Percentiles rank a stretch among this genome's conserved stretches.
Evolutionary conservation across 2,113 vertebrate genomes (phyloP).

Genomic region (Pteronura brasiliensis): DNA sequence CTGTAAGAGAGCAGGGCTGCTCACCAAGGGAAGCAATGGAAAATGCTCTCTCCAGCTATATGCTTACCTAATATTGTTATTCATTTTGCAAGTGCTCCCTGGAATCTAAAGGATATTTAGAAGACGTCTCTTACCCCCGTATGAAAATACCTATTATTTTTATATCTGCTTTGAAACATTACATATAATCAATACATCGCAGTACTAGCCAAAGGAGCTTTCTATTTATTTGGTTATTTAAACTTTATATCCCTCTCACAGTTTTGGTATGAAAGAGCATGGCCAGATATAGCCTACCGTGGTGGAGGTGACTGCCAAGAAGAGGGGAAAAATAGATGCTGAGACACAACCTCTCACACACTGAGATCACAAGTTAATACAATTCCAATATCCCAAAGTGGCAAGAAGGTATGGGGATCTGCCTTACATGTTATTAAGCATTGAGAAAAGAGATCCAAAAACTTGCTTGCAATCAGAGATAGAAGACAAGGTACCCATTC

Average conservation of each 20-base stretch:
- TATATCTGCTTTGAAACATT: background rate
- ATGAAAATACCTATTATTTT: background rate
- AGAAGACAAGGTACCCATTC: background rate
- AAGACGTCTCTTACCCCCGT: background rate
- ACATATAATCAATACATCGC: background rate
- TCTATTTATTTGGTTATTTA: background rate
- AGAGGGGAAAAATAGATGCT: background rate
- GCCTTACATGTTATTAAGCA: background rate
- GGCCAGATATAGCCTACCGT: background rate
- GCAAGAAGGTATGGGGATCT: background rate
- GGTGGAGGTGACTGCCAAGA: background rate
- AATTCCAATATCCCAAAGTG: background rate
- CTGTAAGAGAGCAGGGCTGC: fast-evolving
- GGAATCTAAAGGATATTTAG: background rate
- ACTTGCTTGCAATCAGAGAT: background rate
- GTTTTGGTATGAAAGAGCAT: background rate
- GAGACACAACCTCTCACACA: background rate
- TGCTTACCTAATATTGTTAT: too few relatives aligned
- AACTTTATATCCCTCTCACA: background rate
- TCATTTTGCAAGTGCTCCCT: background rate
- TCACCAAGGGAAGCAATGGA: fast-evolving
- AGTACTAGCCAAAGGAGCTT: background rate
- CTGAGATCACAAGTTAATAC: background rate
- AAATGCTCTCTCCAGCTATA: background rate
- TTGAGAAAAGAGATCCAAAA: background rate